Percentiles rank a stretch among this genome's conserved stretches.
phyloP scores from a whole-genome alignment of 2,113 vertebrate species.

The Litocranius walleri region DNA sequence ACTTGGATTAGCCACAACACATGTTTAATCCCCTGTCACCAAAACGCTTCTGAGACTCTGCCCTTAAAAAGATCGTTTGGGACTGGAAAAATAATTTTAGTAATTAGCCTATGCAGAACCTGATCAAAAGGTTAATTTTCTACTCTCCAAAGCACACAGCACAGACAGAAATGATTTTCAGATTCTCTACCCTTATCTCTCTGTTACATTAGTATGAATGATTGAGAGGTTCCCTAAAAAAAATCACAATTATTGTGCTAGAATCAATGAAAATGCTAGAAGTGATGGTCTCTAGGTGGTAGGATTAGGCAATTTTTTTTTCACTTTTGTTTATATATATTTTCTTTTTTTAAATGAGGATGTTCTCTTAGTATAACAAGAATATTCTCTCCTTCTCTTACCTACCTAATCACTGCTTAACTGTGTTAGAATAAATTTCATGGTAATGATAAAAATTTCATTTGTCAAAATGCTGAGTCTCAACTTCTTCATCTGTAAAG shows the following conservation, averaged over 20 bases:
- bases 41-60: conserved; percentile 50
- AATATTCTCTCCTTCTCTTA: not conserved
- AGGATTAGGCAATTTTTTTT: not conserved
- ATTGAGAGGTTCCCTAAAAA: conserved; percentile 30
- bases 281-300: not conserved
- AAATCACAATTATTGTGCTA: conserved; percentile 31
- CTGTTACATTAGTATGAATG: not conserved
- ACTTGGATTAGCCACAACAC: conserved; percentile 31
- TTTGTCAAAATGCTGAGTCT: conserved; percentile 4
- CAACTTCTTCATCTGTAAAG: conserved; percentile 44
- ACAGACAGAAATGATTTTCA: conserved; percentile 43
- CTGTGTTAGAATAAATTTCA: conserved; percentile 44
- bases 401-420: not conserved
- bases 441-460: conserved; percentile 6
- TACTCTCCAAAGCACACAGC: conserved; percentile 41
- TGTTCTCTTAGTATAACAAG: not conserved
- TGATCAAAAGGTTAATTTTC: conserved; percentile 68
- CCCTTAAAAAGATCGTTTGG: conserved; percentile 40
- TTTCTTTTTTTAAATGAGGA: not conserved
- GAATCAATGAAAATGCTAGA: not conserved
- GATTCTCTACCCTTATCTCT: not conserved
- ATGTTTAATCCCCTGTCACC: conserved; percentile 53
- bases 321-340: not conserved
- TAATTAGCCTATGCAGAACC: conserved; percentile 59
- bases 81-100: conserved; percentile 62